Base-by-base conservation (phyloP, 2,113 vertebrate genomes). In the Irena cyanogastra region DNA sequence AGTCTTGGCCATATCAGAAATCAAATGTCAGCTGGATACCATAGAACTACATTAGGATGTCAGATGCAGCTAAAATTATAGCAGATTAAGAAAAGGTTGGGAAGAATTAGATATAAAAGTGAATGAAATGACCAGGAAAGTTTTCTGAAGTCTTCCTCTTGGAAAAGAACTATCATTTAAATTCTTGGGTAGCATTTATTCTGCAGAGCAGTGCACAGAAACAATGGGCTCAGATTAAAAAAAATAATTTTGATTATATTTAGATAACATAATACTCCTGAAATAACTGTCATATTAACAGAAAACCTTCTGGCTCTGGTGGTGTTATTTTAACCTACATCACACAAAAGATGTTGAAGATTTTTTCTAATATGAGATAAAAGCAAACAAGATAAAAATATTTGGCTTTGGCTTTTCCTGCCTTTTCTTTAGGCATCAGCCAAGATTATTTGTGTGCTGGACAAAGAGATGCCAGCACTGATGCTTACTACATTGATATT, bases 281-380 rank as follows among this genome's bases (percentile, higher is more conserved):
- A 89, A 94, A 92, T 76, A 91, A 90, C 65, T 82, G 47, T 91
- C 76, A 59, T 27, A 60, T 63, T 81, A 76, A 87, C 35, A 92
- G 49, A 93, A 96, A 93, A 33, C 33, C 65, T 88, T 49, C 54
- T 65, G 74, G 59, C 60, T 78, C 49, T 30, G n/a, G 17, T 59
- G 53, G 39, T 93, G 56, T 83, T 91, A 86, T 84, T 93, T 93
- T 92, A 96, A 76, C 59, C 74, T 42, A 59, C 21, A 78, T 33
- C 37, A 57, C 13, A 12, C 21, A 75, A 68, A 69, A 76, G 70
- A 57, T 37, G 13, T 7, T 71, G 70, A 78, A 75, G 35, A 22
- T 24, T 54, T 92, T 63, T 69, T 71, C 61, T 79, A 44, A 59
- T 87, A n/a, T 23, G 26, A 79, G 44, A 75, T 87, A 83, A 94